phyloP scores from a whole-genome alignment of 1,140 invertebrate species.

The Drosophila santomea region DNA sequence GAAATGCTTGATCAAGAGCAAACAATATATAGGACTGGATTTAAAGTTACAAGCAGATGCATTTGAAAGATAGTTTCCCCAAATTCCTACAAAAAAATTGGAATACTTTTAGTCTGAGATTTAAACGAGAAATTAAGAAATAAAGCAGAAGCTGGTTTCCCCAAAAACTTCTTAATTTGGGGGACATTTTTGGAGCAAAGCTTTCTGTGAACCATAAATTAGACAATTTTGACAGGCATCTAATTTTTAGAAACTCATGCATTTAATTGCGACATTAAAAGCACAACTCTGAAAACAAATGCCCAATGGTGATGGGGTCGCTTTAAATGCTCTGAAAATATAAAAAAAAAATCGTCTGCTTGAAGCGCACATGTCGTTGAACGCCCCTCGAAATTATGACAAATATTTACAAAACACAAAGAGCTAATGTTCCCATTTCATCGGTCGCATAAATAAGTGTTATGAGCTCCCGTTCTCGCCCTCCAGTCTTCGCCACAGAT shows the following conservation, averaged over 20 bases:
- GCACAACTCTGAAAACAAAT: conserved; percentile 59
- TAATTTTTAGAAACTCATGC: conserved; percentile 81
- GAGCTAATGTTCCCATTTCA: conserved; percentile 82
- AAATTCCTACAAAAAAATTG: no score
- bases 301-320: conserved; percentile 14
- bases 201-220: conserved; percentile 68
- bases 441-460: conserved; percentile 79
- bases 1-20: no score
- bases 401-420: conserved; percentile 79
- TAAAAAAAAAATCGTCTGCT: conserved; percentile 11
- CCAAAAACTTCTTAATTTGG: conserved; percentile 1
- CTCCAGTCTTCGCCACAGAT: conserved; percentile 68
- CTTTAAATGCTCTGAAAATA: conserved; percentile 43
- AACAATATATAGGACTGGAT: no score
- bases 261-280: conserved; percentile 83
- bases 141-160: neutral
- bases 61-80: neutral
- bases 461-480: conserved; percentile 62
- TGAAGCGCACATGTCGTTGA: conserved; percentile 35
- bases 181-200: conserved; percentile 36
- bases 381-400: conserved; percentile 66
- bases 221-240: conserved; percentile 72
- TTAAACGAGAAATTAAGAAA: neutral
- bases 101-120: conserved; percentile 8
- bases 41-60: no score